Evolutionary conservation across 1,140 invertebrate species (phyloP), one percentile per base, ranked within the genome.

Genomic region (Zaprionus vittiger): DNA sequence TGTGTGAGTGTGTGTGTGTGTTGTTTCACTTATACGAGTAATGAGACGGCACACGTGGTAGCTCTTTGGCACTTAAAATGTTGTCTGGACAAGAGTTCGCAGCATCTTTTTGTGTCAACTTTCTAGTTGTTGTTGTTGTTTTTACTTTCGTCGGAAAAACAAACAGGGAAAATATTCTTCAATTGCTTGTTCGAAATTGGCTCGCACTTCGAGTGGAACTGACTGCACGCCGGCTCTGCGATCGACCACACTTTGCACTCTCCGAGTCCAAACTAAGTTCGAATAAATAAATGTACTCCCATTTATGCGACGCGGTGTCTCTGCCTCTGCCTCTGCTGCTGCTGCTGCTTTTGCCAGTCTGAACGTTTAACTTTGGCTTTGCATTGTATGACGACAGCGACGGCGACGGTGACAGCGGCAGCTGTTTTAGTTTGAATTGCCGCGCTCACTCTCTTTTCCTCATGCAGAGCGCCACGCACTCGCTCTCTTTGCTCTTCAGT

Each of bases 221-320:
- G 20, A 24, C 47, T 22, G 47, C 47, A 52, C 47, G 20, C 22
- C 12, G 38, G 28, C 37, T 57, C 24, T 28, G n/a, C 52, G 76
- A 69, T 66, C 81, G 55, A 75, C 84, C 59, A 68, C 74, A 59
- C 75, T 54, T 64, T 52, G 24, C 62, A 67, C 83, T 70, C 84
- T 62, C 81, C 55, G 78, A 73, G 59, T 79, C 63, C 64, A 79
- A 89, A 89, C 85, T 90, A 90, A 89, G 78, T 86, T 78, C 82
- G 52, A 38, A 72, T 77, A 77, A 78, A 62, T 56, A 64, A 57
- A 61, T 59, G 56, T 75, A 62, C 77, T 73, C 71, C 77, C 69
- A 81, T 87, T 71, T 89, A 87, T 84, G 84, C 65, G 66, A 34
- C 63, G 47, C 52, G 60, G 41, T 26, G 68, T 44, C 52, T 52